Evolutionary conservation across 1,140 invertebrate species (phyloP).

Genomic region (Leptinotarsa defecta): DNA sequence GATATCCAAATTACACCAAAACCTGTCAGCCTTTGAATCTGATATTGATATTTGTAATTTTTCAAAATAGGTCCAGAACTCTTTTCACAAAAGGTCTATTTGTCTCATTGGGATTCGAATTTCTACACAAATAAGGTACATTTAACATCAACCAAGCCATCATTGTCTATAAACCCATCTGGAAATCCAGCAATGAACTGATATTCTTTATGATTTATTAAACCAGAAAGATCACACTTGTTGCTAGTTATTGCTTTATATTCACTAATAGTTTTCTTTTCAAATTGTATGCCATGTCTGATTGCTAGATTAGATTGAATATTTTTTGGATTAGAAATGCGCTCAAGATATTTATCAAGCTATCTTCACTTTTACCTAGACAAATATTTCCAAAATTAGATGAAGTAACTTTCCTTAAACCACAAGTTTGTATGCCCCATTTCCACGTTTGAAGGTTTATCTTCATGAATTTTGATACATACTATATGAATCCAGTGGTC

Average conservation of each 20-base stretch:
- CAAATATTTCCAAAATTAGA: slow-evolving; percentile 29
- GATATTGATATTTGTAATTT: slow-evolving; percentile 27
- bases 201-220: slow-evolving; percentile 19
- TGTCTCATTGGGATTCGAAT: background rate
- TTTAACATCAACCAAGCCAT: slow-evolving; percentile 36
- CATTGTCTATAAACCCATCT: slow-evolving; percentile 26
- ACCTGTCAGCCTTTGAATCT: slow-evolving; percentile 27
- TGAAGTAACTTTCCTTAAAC: slow-evolving; percentile 25
- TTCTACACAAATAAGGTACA: slow-evolving; percentile 28
- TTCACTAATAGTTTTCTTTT: slow-evolving; percentile 1
- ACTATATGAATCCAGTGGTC: no score
- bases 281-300: slow-evolving; percentile 14
- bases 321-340: background rate
- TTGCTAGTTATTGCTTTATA: background rate
- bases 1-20: slow-evolving; percentile 20
- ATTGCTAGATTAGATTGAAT: slow-evolving; percentile 3
- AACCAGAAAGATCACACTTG: slow-evolving; percentile 13
- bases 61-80: background rate
- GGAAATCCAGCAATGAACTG: slow-evolving; percentile 33
- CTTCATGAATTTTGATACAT: no score
- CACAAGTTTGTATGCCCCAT: background rate
- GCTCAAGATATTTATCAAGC: slow-evolving; percentile 4
- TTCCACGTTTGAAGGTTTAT: no score
- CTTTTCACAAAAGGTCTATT: background rate
- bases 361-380: background rate